These are phyloP conservation scores for Aptenodytes patagonicus DNA, from an alignment of 2,113 vertebrate genomes.

Conservation along the genomic window DNA sequence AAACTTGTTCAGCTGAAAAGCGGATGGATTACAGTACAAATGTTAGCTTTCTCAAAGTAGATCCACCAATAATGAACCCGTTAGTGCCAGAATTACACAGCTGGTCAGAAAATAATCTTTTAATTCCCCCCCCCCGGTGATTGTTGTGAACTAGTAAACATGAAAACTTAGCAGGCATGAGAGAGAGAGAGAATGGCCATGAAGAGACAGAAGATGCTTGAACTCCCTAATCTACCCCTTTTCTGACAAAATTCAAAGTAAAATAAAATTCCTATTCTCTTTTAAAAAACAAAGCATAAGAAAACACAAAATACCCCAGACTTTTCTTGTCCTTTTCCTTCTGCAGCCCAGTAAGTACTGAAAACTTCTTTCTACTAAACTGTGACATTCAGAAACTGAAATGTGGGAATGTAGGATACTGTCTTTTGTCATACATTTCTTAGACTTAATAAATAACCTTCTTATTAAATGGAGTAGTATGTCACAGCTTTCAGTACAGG, in stretches of 20 bases:
- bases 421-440: not conserved
- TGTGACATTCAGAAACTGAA: not conserved
- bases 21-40: fast-evolving
- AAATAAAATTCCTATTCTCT: not conserved
- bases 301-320: not conserved
- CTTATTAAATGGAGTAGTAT: not conserved
- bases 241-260: not conserved
- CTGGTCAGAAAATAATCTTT: not conserved
- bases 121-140: not conserved
- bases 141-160: not conserved
- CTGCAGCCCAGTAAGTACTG: not conserved
- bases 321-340: not conserved
- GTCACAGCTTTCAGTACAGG: not conserved
- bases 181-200: not conserved
- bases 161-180: not conserved
- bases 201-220: not conserved
- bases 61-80: not conserved
- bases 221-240: not conserved
- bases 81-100: not conserved
- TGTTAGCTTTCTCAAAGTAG: not conserved
- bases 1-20: not conserved
- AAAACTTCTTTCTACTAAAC: not conserved
- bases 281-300: not conserved
- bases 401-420: not conserved
- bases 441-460: not conserved